These are phyloP conservation scores for Coranthus polyacanthus DNA, from an alignment of 2,797 vertebrate species.

Conservation along the genomic window DNA sequence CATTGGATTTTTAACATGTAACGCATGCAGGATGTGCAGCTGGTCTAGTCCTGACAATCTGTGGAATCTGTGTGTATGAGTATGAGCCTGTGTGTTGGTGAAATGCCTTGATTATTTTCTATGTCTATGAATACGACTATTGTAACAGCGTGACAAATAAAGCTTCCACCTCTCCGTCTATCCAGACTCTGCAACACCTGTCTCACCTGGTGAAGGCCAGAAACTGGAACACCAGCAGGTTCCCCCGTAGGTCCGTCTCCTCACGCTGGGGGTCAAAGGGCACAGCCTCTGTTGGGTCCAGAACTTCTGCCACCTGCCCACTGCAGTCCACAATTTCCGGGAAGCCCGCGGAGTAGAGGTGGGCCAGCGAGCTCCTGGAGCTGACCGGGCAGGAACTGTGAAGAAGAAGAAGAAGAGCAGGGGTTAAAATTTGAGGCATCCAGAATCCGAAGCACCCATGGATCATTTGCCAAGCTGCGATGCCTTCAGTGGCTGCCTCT, in stretches of 20 bases:
- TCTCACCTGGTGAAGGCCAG: constrained; percentile 92
- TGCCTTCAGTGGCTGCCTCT: constrained; percentile 10
- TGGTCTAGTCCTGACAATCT: no score
- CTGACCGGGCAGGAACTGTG: constrained; percentile 81
- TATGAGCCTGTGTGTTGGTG: no score
- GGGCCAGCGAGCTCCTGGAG: constrained; percentile 86
- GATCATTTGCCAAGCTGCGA: constrained; percentile 25
- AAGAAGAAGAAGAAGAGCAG: constrained; percentile 6
- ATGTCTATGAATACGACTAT: no score
- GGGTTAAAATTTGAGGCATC: constrained; percentile 19
- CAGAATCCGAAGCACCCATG: constrained; percentile 2
- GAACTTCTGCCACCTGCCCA: constrained; percentile 84
- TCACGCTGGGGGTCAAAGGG: constrained; percentile 86
- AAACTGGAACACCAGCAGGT: constrained; percentile 93
- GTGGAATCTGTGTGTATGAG: no score
- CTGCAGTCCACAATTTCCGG: constrained; percentile 87
- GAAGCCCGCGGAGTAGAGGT: constrained; percentile 87
- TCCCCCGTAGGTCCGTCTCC: constrained; percentile 90
- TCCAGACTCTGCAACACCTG: no score
- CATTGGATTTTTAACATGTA: no score
- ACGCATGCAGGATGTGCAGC: no score
- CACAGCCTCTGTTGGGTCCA: constrained; percentile 81
- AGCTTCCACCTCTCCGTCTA: no score
- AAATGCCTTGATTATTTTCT: no score
- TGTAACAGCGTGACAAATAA: not conserved